phyloP scores from a whole-genome alignment of 2,888 invertebrate species.

The Aspidiotus destructor region DNA sequence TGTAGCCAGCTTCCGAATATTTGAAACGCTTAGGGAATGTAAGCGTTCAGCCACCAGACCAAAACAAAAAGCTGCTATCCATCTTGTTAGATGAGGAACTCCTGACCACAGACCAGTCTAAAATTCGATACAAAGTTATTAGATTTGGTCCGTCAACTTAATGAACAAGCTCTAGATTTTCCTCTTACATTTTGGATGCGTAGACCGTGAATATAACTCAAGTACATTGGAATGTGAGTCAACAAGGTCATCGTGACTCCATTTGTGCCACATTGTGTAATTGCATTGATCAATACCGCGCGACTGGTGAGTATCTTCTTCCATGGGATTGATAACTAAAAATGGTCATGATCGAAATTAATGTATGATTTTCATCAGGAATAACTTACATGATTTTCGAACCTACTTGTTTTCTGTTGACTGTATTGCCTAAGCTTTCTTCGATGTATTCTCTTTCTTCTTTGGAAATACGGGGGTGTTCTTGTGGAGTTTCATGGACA shows the following conservation, averaged over 20 bases:
- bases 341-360: not conserved
- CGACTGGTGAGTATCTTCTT: conserved; percentile 49
- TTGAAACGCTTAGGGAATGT: conserved; percentile 50
- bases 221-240: conserved; percentile 61
- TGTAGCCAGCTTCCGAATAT: conserved; percentile 55
- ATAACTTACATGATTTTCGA: not conserved
- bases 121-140: no score
- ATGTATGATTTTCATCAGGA: not conserved
- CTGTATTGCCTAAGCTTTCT: conserved; percentile 46
- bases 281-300: conserved; percentile 54
- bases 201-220: conserved; percentile 59
- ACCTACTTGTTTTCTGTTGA: conserved; percentile 20
- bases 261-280: conserved; percentile 56
- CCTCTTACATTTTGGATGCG: conserved; percentile 52
- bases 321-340: conserved; percentile 53
- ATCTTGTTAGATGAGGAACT: conserved; percentile 36
- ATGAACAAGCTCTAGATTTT: no score
- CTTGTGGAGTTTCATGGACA: conserved; percentile 54
- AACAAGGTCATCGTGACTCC: conserved; percentile 62
- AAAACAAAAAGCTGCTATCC: conserved; percentile 36
- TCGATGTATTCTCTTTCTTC: conserved; percentile 52
- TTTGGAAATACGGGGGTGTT: conserved; percentile 55
- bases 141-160: no score
- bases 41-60: conserved; percentile 47
- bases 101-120: conserved; percentile 38